These are phyloP conservation scores for Echeneis naucrates DNA, from an alignment of 2,797 vertebrate genomes.

Conservation along the genomic window DNA sequence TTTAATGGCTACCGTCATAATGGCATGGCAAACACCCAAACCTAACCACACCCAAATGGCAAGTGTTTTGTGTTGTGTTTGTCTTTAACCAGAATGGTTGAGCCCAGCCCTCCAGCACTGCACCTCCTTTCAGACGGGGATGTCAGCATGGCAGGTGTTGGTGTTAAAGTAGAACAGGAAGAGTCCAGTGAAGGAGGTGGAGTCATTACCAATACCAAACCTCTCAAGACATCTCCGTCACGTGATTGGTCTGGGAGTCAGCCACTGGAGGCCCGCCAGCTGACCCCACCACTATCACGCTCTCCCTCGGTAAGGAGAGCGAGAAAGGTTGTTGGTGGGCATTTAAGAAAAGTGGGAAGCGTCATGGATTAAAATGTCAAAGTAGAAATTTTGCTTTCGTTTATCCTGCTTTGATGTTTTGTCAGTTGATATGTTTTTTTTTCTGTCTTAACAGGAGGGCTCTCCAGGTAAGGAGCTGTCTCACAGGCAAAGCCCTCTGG, in stretches of 20 bases:
- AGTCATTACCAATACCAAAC: conserved; percentile 46
- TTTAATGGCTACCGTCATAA: not conserved
- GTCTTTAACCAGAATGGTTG: conserved; percentile 89
- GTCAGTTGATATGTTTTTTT: conserved; percentile 7
- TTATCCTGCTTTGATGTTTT: not conserved
- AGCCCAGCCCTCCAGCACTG: conserved; percentile 88
- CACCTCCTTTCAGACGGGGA: conserved; percentile 86
- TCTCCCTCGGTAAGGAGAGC: conserved; percentile 78
- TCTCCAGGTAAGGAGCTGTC: conserved; percentile 80
- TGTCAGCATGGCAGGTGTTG: conserved; percentile 91
- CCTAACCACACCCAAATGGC: conserved; percentile 30
- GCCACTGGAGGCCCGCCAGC: conserved; percentile 75
- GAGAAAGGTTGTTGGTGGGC: not conserved
- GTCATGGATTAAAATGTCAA: not conserved
- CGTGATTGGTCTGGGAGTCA: conserved; percentile 77
- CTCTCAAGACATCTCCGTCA: conserved; percentile 68
- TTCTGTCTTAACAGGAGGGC: conserved; percentile 68
- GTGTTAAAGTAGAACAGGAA: conserved; percentile 90
- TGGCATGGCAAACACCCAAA: not conserved
- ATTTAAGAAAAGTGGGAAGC: not conserved
- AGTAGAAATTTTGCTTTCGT: not conserved
- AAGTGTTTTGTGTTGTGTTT: conserved; percentile 34
- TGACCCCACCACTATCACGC: conserved; percentile 75
- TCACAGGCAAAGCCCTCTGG: conserved; percentile 72
- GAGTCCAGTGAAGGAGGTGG: conserved; percentile 64